Percentiles rank a stretch among this genome's conserved stretches.
These are phyloP conservation scores for Sminthurides aquaticus DNA, from an alignment of 2,888 invertebrate species.

Conservation along the genomic window DNA sequence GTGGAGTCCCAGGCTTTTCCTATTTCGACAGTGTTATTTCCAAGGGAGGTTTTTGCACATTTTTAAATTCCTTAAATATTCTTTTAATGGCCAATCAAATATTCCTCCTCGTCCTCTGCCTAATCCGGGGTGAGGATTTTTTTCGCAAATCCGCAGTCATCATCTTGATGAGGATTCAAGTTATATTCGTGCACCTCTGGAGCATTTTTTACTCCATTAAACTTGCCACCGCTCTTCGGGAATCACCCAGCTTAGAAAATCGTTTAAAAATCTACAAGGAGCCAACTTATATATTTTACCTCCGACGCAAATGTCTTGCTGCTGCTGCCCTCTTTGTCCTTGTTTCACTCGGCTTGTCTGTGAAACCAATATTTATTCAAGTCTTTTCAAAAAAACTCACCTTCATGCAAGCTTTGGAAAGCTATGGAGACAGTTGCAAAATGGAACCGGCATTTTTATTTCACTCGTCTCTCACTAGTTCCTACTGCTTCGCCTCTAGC, in stretches of 20 bases:
- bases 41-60: slow-evolving; percentile 29
- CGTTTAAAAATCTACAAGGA: slow-evolving; percentile 35
- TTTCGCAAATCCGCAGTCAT: slow-evolving; percentile 31
- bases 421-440: slow-evolving; percentile 30
- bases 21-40: slow-evolving; percentile 35
- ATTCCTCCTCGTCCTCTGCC: slow-evolving; percentile 26
- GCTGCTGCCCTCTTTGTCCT: slow-evolving; percentile 32
- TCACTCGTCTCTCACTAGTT: slow-evolving; percentile 28
- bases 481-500: slow-evolving; percentile 34
- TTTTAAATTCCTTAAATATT: slow-evolving; percentile 29
- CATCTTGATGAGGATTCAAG: slow-evolving; percentile 36
- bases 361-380: slow-evolving; percentile 30
- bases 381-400: slow-evolving; percentile 3
- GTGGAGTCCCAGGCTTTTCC: slow-evolving; percentile 35
- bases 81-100: slow-evolving; percentile 34
- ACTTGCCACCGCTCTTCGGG: slow-evolving; percentile 26
- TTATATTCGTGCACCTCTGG: slow-evolving; percentile 37
- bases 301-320: slow-evolving; percentile 34
- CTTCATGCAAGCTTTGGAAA: slow-evolving; percentile 28
- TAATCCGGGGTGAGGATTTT: slow-evolving; percentile 32
- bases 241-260: slow-evolving; percentile 33
- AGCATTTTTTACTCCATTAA: slow-evolving; percentile 29
- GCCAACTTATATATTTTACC: slow-evolving; percentile 18
- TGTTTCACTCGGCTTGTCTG: slow-evolving; percentile 25
- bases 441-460: slow-evolving; percentile 25